A percentile compares a stretch with the other conserved stretches of the same genome.
Evolutionary conservation across 2,113 vertebrate genomes (phyloP).

Genomic region (Pimephales promelas): DNA sequence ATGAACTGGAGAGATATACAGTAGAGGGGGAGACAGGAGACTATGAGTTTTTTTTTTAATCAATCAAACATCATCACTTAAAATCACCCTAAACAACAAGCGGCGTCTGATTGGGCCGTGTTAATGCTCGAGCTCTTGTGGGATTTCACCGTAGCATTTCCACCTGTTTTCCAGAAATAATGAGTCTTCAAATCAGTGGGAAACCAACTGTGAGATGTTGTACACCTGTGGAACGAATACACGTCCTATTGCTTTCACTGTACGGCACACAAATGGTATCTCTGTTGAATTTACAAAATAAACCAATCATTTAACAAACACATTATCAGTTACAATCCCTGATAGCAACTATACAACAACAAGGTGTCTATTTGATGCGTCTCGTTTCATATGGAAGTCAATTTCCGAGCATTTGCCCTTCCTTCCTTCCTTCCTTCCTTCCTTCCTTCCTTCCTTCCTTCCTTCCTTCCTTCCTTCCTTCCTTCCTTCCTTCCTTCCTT

Average conservation of each 20-base stretch:
- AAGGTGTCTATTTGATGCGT: background rate
- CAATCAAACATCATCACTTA: constrained; percentile 28
- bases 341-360: background rate
- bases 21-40: constrained; percentile 8
- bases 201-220: constrained; percentile 24
- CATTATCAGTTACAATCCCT: background rate
- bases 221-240: constrained; percentile 23
- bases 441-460: too few species aligned
- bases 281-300: background rate
- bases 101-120: constrained; percentile 10
- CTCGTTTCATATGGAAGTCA: background rate
- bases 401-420: background rate
- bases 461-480: too few species aligned
- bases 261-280: background rate
- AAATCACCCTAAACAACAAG: constrained; percentile 43
- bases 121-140: constrained; percentile 9
- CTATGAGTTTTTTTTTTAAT: constrained; percentile 33
- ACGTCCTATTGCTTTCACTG: background rate
- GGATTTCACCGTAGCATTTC: constrained; percentile 14
- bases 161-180: constrained; percentile 43
- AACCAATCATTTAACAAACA: background rate
- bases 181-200: constrained; percentile 24
- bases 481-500: too few species aligned
- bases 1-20: constrained; percentile 35
- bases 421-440: too few species aligned